Percentiles rank a stretch among this genome's conserved stretches.
Conservation (phyloP, 2,888 invertebrate genomes). For the Masnerella sp. region DNA sequence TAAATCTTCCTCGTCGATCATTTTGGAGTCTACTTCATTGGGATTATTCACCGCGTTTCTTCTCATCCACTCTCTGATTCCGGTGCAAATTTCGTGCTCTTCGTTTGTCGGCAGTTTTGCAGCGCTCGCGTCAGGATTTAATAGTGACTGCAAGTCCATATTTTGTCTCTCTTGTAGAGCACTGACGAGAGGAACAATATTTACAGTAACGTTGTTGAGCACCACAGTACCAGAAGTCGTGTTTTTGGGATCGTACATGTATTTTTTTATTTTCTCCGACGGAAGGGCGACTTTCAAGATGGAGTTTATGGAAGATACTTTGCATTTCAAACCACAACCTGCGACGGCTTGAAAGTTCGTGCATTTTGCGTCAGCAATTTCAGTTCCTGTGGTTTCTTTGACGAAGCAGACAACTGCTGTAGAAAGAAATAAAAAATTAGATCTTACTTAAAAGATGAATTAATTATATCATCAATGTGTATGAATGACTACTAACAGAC, state of each 20-base stretch:
- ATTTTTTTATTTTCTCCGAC: constrained; percentile 80
- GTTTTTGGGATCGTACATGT: constrained; percentile 76
- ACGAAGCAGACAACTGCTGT: constrained; percentile 93
- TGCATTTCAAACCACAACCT: constrained; percentile 93
- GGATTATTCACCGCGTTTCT: constrained; percentile 90
- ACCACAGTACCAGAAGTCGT: constrained; percentile 78
- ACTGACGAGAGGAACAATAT: constrained; percentile 78
- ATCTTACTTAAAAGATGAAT: too few species aligned
- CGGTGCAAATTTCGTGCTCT: constrained; percentile 85
- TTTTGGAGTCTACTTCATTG: constrained; percentile 85
- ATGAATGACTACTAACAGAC: too few species aligned
- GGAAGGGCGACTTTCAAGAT: constrained; percentile 80
- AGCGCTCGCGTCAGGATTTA: constrained; percentile 66
- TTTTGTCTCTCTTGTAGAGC: constrained; percentile 66
- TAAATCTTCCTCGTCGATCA: constrained; percentile 89
- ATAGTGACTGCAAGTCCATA: constrained; percentile 66
- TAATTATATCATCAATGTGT: too few species aligned
- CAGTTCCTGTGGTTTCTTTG: constrained; percentile 83
- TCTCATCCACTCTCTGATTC: constrained; percentile 98
- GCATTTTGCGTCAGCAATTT: constrained; percentile 83
- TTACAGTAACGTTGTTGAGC: constrained; percentile 83
- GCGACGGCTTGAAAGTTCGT: constrained; percentile 90
- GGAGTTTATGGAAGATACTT: constrained; percentile 82
- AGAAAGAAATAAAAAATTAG: too few species aligned
- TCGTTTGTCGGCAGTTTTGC: constrained; percentile 59